phyloP scores from a whole-genome alignment of 1,140 invertebrate species.

The Hyphantria cunea region DNA sequence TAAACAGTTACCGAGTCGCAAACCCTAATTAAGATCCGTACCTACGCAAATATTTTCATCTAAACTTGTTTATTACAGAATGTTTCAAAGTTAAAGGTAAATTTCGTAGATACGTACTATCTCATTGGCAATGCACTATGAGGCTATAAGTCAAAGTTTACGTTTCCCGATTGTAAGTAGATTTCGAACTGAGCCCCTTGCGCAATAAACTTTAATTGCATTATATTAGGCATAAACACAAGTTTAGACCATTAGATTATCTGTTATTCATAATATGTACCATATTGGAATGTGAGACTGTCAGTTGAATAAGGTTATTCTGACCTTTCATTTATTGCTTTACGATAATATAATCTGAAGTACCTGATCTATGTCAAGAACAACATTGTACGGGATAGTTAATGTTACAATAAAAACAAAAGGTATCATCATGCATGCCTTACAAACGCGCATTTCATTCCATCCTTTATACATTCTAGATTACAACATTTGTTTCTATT shows the following conservation, averaged over 20 bases:
- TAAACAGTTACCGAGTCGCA: no score
- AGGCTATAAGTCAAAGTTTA: conserved; percentile 28
- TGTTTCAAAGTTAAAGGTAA: no score
- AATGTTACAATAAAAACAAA: conserved; percentile 8
- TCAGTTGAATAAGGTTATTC: not conserved
- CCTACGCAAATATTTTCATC: no score
- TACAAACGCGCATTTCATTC: conserved; percentile 28
- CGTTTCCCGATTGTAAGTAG: not conserved
- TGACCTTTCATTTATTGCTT: conserved; percentile 1
- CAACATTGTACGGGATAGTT: conserved; percentile 3
- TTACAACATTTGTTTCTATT: conserved; percentile 33
- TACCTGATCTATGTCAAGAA: not conserved
- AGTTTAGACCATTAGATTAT: not conserved
- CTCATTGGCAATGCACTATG: no score
- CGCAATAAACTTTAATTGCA: conserved; percentile 25
- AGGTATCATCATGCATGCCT: no score
- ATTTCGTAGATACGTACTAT: no score
- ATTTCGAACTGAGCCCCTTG: conserved; percentile 9
- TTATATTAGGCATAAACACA: conserved; percentile 1
- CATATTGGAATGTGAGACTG: not conserved
- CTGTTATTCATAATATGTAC: conserved; percentile 1
- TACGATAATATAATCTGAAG: conserved; percentile 2
- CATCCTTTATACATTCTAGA: conserved; percentile 29
- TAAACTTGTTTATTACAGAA: no score
- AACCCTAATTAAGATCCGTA: no score